Percentiles rank a stretch among this genome's conserved stretches.
Evolutionary conservation across 2,888 invertebrate genomes (phyloP).

Genomic region (Mythimna loreyi): DNA sequence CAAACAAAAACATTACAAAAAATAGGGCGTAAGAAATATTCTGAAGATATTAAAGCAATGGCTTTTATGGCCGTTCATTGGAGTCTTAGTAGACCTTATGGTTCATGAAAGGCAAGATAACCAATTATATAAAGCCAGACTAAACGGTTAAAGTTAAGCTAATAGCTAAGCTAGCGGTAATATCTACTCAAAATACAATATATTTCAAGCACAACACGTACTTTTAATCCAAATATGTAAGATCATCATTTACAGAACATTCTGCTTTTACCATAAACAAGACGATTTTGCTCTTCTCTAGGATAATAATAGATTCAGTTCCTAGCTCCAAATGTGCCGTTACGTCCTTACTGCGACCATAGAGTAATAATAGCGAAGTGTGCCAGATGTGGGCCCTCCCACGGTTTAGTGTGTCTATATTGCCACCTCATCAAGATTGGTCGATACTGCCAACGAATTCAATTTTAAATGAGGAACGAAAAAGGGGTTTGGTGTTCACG

Average conservation of each 20-base stretch:
- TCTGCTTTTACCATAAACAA: slow-evolving; percentile 5
- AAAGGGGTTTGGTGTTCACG: slow-evolving; percentile 39
- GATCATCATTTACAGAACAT: neutral
- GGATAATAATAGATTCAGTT: slow-evolving; percentile 44
- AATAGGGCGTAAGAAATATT: neutral
- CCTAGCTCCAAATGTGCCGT: slow-evolving; percentile 56
- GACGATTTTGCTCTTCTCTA: slow-evolving; percentile 26
- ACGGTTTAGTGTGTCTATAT: slow-evolving; percentile 63
- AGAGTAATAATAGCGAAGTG: slow-evolving; percentile 62
- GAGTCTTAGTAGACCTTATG: neutral
- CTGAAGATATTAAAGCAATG: neutral
- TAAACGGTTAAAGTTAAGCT: neutral
- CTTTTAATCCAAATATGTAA: neutral
- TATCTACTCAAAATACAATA: neutral
- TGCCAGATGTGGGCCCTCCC: slow-evolving; percentile 75
- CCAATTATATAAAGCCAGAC: neutral
- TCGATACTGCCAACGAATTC: slow-evolving; percentile 51
- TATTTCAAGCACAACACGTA: no score
- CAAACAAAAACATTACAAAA: slow-evolving; percentile 13
- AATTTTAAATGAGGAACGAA: slow-evolving; percentile 57
- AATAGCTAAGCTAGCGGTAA: neutral
- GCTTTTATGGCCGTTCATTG: neutral
- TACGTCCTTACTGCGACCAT: slow-evolving; percentile 53
- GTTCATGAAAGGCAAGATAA: neutral
- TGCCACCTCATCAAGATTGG: slow-evolving; percentile 60